Evolutionary conservation across 1,140 invertebrate species (phyloP), one percentile per base, ranked within the genome.

Genomic region (Papilio polyxenes): DNA sequence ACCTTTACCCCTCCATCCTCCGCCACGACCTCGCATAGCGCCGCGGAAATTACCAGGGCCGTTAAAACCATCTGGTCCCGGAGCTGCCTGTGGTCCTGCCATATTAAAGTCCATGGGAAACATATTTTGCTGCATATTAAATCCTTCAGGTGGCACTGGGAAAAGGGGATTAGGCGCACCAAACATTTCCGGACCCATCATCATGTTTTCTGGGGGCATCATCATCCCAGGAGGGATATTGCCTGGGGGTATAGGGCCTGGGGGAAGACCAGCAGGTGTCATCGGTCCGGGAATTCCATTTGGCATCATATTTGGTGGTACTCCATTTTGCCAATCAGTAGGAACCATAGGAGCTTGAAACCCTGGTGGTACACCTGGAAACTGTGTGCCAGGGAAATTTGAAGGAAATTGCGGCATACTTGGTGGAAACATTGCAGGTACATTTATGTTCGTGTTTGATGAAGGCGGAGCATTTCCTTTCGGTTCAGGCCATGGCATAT

Each of bases 401-500:
- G 89, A 87, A 13, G 92, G 92, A 90, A 95, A 95, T 62, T 95
- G 95, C 49, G 92, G 88, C 82, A 95, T 94, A 83, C 88, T 91
- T 77, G 93, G 88, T 23, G 94, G 94, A 86, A 95, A 96, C 84
- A 95, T 95, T 53, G 89, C 85, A 56, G 91, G 92, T 40, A 93
- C 88, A 84, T 87, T 93, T 51, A 92, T 85, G 77, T 83, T 91
- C 59, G 48, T 86, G 80, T 51, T 85, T 82, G 90, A 65, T 83
- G 89, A 44, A 74, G 92, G 90, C 31, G 95, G 95, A 11, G 94
- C 94, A 82, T 93, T 95, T 31, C 95, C 96, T 88, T 97, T 97
- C 0, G 97, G 97, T 89, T 98, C 97, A 2, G 97, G 97, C 97
- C 97, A 98, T 3, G 97, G 95, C 86, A 96, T 95, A 72, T 94